Evolutionary conservation across 2,113 vertebrate genomes (phyloP).

Genomic region (Perccottus glenii): DNA sequence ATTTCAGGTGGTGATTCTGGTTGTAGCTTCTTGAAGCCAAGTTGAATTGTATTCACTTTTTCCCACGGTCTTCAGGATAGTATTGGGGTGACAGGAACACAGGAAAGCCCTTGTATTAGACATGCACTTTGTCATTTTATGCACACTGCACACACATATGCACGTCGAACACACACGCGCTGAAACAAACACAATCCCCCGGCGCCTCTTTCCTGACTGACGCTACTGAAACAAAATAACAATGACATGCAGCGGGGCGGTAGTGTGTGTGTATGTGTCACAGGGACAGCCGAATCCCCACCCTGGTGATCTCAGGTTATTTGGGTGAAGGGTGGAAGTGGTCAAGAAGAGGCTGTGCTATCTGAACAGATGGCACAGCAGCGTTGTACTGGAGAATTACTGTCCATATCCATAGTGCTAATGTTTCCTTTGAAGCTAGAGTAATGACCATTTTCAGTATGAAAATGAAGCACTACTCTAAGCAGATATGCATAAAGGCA

Average conservation of each 20-base stretch:
- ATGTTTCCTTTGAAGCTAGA: not conserved
- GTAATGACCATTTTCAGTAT: not conserved
- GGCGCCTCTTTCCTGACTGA: slow-evolving; percentile 76
- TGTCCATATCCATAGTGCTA: not conserved
- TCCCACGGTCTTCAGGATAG: slow-evolving; percentile 63
- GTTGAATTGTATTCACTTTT: slow-evolving; percentile 29
- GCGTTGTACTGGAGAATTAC: not conserved
- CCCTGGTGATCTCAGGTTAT: slow-evolving; percentile 42
- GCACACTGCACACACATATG: slow-evolving; percentile 27
- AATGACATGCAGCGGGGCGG: slow-evolving; percentile 75
- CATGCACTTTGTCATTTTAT: slow-evolving; percentile 43
- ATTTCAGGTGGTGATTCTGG: not conserved
- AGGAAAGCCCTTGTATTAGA: slow-evolving; percentile 68
- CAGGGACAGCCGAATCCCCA: slow-evolving; percentile 27
- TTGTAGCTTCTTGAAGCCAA: slow-evolving; percentile 1
- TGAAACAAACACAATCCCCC: slow-evolving; percentile 77
- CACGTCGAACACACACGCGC: slow-evolving; percentile 59
- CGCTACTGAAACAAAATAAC: slow-evolving; percentile 68
- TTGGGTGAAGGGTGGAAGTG: slow-evolving; percentile 46
- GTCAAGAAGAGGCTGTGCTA: slow-evolving; percentile 21
- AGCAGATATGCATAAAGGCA: not conserved
- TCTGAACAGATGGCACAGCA: slow-evolving; percentile 7
- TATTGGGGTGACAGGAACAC: slow-evolving; percentile 63
- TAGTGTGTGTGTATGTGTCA: slow-evolving; percentile 35
- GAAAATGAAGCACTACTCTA: not conserved